phyloP scores from a whole-genome alignment of 1,140 invertebrate genomes.

The Trichonephila inaurata region DNA sequence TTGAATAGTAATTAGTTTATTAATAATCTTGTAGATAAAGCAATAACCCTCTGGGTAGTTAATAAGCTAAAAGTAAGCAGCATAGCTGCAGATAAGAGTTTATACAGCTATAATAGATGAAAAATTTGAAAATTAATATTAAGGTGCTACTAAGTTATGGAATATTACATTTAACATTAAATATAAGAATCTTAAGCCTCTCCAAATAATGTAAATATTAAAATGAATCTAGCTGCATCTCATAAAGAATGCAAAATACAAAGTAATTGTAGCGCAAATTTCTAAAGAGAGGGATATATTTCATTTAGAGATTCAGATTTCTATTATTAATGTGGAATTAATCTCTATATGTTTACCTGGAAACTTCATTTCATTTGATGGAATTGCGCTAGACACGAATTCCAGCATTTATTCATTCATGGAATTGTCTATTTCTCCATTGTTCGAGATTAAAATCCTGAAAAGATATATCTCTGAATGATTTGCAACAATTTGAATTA shows the following conservation, averaged over 20 bases:
- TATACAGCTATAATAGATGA: not conserved
- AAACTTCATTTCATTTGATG: constrained; percentile 15
- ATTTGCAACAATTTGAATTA: constrained; percentile 28
- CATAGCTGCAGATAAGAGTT: no score
- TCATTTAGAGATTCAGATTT: constrained; percentile 7
- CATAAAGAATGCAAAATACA: constrained; percentile 1
- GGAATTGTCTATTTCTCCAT: not conserved
- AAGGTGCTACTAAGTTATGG: not conserved
- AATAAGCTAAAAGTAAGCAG: no score
- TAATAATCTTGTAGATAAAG: no score
- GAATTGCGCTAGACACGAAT: not conserved
- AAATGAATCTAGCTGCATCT: not conserved
- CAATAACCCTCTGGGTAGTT: no score
- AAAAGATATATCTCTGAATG: constrained; percentile 23
- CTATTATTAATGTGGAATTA: not conserved
- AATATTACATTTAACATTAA: not conserved
- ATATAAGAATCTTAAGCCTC: not conserved
- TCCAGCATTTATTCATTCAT: constrained; percentile 13
- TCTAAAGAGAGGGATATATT: not conserved
- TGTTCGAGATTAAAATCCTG: constrained; percentile 11
- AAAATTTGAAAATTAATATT: not conserved
- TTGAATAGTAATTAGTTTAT: no score
- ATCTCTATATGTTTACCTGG: not conserved
- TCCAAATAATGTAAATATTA: not conserved
- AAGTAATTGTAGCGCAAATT: not conserved